Base-by-base conservation (phyloP, 2,888 invertebrate species). In the Falcaria lacertinaria region DNA sequence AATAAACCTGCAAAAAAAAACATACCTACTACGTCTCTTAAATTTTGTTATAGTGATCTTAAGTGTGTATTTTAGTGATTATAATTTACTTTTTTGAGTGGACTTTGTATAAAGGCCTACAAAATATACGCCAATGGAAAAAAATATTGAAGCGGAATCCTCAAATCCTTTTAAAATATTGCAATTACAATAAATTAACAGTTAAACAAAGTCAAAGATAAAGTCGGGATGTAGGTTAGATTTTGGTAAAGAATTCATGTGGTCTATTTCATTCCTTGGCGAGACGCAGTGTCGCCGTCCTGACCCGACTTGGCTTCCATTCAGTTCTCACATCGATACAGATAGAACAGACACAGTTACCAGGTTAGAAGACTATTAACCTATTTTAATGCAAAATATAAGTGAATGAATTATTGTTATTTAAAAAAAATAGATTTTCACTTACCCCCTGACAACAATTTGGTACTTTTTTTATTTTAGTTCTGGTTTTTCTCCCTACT, bases 281-380 rank as follows among this genome's bases (percentile, higher is more conserved):
- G 51, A 68, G 67, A 62, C 67, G 42, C 13, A 6, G 4, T n/a
- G 67, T 52, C 67, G 64, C 63, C 65, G 25, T 4, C 33, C 32
- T 53, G 61, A 60, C 65, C 61, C 48, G 48, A 56, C 45, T 63
- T 62, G 60, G 60, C 60, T 51, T 41, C 47, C 44, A 44, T 52
- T 59, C 58, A 56, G 44, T 36, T 34, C 11, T 11, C 17, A 17
- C 34, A 19, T 22, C 17, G 32, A 33, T 32, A 15, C 13, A 15
- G 42, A 8, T 13, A 22, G n/a, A n/a, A n/a, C n/a, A n/a, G n/a
- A n/a, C 14, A 15, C 6, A 15, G 5, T 13, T 6, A 16, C 22
- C 8, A 15, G 22, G 37, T 37, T 25, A 25, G 22, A 16, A 25
- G 37, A 17, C 19, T 19, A 0, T 1, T 5, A 22, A 1, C 22